Percentiles rank a stretch among this genome's conserved stretches.
Evolutionary conservation across 2,888 invertebrate species (phyloP).

Genomic region (Drosophila barbarae): DNA sequence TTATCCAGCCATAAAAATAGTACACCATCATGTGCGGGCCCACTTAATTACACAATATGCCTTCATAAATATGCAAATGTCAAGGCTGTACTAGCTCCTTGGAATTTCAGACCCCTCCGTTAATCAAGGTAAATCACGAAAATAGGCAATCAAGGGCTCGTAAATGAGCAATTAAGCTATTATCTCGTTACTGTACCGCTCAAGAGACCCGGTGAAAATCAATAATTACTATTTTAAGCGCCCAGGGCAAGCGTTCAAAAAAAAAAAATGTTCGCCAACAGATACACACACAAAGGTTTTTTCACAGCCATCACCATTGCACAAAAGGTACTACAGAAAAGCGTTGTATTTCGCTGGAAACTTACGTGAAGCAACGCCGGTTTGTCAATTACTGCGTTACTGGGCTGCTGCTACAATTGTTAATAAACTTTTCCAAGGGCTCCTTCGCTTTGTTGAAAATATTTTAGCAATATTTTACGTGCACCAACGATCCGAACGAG

Average conservation of each 20-base stretch:
- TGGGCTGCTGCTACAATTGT: slow-evolving; percentile 3
- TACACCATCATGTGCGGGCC: not conserved
- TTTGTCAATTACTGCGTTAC: slow-evolving; percentile 6
- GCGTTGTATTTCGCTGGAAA: not conserved
- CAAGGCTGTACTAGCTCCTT: not conserved
- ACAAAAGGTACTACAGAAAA: not conserved
- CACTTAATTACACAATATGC: slow-evolving; percentile 1
- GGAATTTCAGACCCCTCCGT: not conserved
- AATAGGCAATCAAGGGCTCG: not conserved
- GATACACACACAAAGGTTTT: slow-evolving; percentile 54
- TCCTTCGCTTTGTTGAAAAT: slow-evolving; percentile 41
- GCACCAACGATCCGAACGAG: slow-evolving; percentile 4
- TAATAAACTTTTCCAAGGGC: not conserved
- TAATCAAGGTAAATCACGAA: slow-evolving; percentile 2
- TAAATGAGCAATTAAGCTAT: slow-evolving; percentile 12
- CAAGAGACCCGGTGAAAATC: slow-evolving; percentile 42
- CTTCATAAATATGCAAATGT: slow-evolving; percentile 2
- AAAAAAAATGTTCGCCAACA: slow-evolving; percentile 43
- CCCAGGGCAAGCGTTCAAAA: slow-evolving; percentile 14
- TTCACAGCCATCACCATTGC: slow-evolving; percentile 21
- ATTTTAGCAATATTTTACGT: slow-evolving; percentile 2
- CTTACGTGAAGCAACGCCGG: slow-evolving; percentile 43
- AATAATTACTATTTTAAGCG: slow-evolving; percentile 52
- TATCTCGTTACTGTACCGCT: slow-evolving; percentile 7
- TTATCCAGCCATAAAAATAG: slow-evolving; percentile 8